Evolutionary conservation across 1,140 invertebrate genomes (phyloP), one percentile per base, ranked within the genome.

Genomic region (Lineus longissimus): DNA sequence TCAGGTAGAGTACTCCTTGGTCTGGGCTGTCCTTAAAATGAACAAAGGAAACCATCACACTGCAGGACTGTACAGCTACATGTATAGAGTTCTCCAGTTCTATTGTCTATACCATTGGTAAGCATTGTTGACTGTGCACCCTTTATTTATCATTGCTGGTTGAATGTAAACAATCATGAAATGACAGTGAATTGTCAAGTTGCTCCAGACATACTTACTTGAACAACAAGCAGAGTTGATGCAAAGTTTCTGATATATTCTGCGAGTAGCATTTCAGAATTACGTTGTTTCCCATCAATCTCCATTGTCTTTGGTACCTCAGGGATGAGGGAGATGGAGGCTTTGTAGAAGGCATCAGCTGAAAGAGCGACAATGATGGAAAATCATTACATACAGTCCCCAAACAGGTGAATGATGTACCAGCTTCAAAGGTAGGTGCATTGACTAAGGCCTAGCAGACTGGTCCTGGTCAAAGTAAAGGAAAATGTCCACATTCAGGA

Each of bases 271-370:
- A 86, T 83, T 70, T 94, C 89, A 0, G 89, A 86, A 43, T 86
- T 86, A 70, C 87, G 87, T 17, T 87, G 83, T 72, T 90, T 89
- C 2, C 88, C 88, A 71, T 92, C 91, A 55, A 90, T 84, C 71
- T 92, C 88, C 57, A 92, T 82, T n/a, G 85, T 86, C 61, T 86
- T 85, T 0, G 90, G 89, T 70, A 94, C 84, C 69, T 95, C 91
- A 4, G 88, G 86, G 47, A 96, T 86, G 22, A 93, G 79, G 55
- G 86, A 88, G 11, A 97, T 86, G 0, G 92, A 88, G 43, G 91
- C 90, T 83, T 95, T 95, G 60, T 97, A 90, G 76, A 93, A 96
- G 1, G 92, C 91, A 85, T 97, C 94, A 61, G 91, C 93, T 94
- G 75, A 61, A 81, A 83, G 71, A 58, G 27, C 36, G 36, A 55